Base-by-base conservation (phyloP, 1,140 invertebrate species). In the Periplaneta americana region DNA sequence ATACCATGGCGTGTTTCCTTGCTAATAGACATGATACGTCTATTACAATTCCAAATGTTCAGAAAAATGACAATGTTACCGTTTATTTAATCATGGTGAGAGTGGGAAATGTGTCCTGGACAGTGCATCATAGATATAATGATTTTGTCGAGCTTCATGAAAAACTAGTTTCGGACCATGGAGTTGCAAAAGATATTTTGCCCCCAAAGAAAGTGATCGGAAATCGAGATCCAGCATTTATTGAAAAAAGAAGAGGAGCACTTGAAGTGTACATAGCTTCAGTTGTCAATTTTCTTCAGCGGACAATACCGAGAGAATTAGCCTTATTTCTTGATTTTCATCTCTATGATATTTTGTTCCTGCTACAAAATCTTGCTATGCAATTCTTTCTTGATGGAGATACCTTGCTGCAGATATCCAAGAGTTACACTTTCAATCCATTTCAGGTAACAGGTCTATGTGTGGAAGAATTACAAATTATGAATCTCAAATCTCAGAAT, bases 151-250 rank as follows among this genome's bases (percentile, higher is more conserved):
- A 96, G 74, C 90, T 98, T 9, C 95, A 98, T 86, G 94, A 96
- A 22, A 93, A 93, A 85, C 90, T 98, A 11, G 92, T 96, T 0
- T 84, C 88, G 32, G 94, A 96, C 83, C 93, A 95, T 86, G 93
- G 95, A 28, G 93, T 97, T 1, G 91, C 92, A 32, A 96, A 95
- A 87, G 96, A 96, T 84, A 90, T 97, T 80, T 86, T 98, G 18
- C 97, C 97, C 28, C 96, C 96, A 8, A 98, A 98, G 87, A 98
- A 98, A 88, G 90, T 98, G 22, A 93, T 96, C 85, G 94, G 95
- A 0, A 95, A 95, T 84, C 92, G 92, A 84, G 92, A 92, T 84
- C 95, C 96, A 18, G 89, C 92, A 28, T 98, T 99, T 86, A 91
- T 99, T 32, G 96, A 97, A 86, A 95, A 94, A 85, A 90, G 97